phyloP scores from a whole-genome alignment of 2,797 vertebrate species.

The Gouania willdenowi region DNA sequence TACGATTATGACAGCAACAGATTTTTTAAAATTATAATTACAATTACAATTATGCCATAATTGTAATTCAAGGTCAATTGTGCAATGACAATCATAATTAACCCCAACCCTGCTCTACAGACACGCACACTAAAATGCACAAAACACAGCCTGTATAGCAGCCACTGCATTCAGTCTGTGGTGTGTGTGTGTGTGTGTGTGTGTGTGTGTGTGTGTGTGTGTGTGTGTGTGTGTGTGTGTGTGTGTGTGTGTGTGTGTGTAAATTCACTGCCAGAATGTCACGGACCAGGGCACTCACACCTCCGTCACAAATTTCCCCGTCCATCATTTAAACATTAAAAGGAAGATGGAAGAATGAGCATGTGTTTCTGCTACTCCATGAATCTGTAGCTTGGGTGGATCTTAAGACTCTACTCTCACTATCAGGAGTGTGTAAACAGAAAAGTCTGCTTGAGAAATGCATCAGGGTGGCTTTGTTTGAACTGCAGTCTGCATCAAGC shows the following conservation, averaged over 20 bases:
- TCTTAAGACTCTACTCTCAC: conserved; percentile 12
- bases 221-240: conserved; percentile 1
- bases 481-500: conserved; percentile 16
- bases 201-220: not conserved
- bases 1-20: too few species aligned
- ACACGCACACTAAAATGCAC: conserved; percentile 23
- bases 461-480: conserved; percentile 12
- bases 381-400: not conserved
- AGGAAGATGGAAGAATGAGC: not conserved
- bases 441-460: conserved; percentile 6
- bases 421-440: conserved; percentile 20
- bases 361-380: conserved; percentile 5
- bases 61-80: too few species aligned
- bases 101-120: conserved; percentile 37
- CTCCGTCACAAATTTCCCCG: conserved; percentile 64
- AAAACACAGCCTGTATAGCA: conserved; percentile 44
- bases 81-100: too few species aligned
- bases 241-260: conserved; percentile 42
- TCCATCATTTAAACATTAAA: too few species aligned
- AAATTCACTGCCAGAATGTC: conserved; percentile 68
- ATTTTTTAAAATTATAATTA: too few species aligned
- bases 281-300: conserved; percentile 58
- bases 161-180: conserved; percentile 49
- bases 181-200: not conserved
- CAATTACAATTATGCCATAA: too few species aligned